Conservation (phyloP, 2,888 invertebrate species). For the Subacronicta megacephala region DNA sequence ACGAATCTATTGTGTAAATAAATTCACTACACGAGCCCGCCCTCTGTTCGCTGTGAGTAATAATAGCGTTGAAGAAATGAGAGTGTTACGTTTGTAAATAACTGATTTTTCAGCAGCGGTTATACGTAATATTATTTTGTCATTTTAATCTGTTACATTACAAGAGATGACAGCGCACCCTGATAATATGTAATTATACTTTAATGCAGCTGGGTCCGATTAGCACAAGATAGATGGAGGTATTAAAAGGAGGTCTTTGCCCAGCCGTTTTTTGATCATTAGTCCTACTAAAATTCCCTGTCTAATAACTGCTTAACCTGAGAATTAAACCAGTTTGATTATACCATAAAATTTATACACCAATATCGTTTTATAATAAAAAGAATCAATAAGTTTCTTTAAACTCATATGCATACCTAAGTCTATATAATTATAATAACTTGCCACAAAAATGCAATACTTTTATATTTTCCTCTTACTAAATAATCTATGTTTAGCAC, state of each 20-base stretch:
- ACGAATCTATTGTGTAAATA: slow-evolving; percentile 47
- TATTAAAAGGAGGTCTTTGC: too few relatives aligned
- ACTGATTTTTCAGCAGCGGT: not conserved
- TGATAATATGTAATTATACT: too few relatives aligned
- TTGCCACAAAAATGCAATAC: slow-evolving; percentile 26
- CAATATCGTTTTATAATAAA: not conserved
- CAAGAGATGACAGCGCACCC: too few relatives aligned
- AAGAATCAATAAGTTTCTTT: not conserved
- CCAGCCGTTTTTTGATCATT: too few relatives aligned
- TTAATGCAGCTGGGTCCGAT: too few relatives aligned
- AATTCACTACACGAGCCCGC: slow-evolving; percentile 41
- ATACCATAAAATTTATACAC: too few relatives aligned
- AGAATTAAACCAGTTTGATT: too few relatives aligned
- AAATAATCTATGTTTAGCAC: slow-evolving; percentile 43
- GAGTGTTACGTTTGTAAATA: not conserved
- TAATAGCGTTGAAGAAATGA: slow-evolving; percentile 21
- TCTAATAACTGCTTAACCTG: too few relatives aligned
- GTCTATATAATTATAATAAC: slow-evolving; percentile 7
- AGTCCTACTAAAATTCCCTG: too few relatives aligned
- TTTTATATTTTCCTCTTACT: slow-evolving; percentile 31
- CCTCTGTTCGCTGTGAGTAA: slow-evolving; percentile 14
- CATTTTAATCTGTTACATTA: too few relatives aligned
- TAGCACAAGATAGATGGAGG: too few relatives aligned
- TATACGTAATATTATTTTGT: not conserved
- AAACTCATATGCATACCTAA: slow-evolving; percentile 8